Evolutionary conservation across 2,113 vertebrate species (phyloP), one percentile per base, ranked within the genome.

Genomic region (Cephalopterus ornatus): DNA sequence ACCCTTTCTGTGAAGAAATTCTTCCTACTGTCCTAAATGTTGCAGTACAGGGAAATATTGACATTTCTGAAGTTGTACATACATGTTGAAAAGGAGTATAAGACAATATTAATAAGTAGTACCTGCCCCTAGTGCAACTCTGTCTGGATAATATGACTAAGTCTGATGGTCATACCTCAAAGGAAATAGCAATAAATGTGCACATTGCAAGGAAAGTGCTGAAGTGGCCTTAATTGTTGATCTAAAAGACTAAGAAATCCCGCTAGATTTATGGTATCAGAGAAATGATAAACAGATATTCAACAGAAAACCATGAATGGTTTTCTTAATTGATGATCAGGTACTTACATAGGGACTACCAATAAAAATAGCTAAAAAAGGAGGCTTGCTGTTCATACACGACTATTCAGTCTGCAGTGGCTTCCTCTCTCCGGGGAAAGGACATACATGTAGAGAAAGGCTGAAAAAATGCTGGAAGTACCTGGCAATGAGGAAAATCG

Each of bases 371-470:
- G 26, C 21, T 70, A 7, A 61, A 75, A 61, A 52, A 13, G 26
- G 16, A 84, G 76, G 6, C 5, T 22, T 70, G 35, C 32, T 65
- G 28, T 35, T 44, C 0, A 0, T 52, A 21, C 0, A 1, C 24
- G 41, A 30, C 41, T 59, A 2, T 66, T 65, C 6, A 17, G 13
- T 33, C 28, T 22, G 39, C 67, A 50, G 33, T 35, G 28, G 46
- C 20, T 39, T 61, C 39, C 56, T 13, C 26, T 77, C 32, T 47
- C 44, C 35, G 20, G 30, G n/a, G 12, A 55, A 41, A 79, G 33
- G 22, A 61, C 2, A 12, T 33, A 23, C 14, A 27, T 4, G 8
- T 0, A 70, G n/a, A 59, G 33, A 50, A 87, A 53, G 28, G 13
- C 50, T 61, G 18, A 61, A 52, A 52, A 35, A 71, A 76, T 18